Base-by-base conservation (phyloP, 2,113 vertebrate species). In the Carassius auratus region DNA sequence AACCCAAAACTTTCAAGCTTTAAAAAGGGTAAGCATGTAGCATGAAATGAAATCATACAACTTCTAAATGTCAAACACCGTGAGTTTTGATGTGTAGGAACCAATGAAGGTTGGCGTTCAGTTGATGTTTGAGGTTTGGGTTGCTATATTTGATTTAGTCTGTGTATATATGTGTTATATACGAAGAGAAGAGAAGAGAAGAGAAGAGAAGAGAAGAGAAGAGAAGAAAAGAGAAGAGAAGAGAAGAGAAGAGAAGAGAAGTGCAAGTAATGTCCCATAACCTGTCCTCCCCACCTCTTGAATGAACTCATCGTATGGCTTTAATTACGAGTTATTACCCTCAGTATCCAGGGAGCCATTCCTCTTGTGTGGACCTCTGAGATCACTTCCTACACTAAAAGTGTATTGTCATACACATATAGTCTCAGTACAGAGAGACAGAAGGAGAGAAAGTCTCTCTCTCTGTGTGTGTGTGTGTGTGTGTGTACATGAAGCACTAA, bases 261-360 rank as follows among this genome's bases (percentile, higher is more conserved):
- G 84, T 57, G 78, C 69, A 64, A 83, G 66, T 33, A 82, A 89
- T 88, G 83, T 84, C 59, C 48, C 61, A 76, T 68, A n/a, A 15
- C 26, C 38, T 73, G 13, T 81, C 84, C 78, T 84, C 86, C 75
- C 21, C 33, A 87, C 83, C 76, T 26, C 48, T 69, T 50, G 71
- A 78, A 81, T 74, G 59, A 82, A 86, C 52, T 86, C 14, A 64
- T 91, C 89, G 87, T 62, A 90, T 91, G 92, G 87, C 88, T 91
- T 90, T 90, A 90, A 92, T 93, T 93, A 89, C 90, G 91, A 89
- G 89, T 89, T 92, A 92, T 92, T 91, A 83, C 87, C 89, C 82
- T 74, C 84, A 78, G 84, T 89, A 87, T 88, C 83, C 68, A 61
- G 86, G 89, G 89, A 90, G 82, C 77, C 90, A 90, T 92, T 90